These are phyloP conservation scores for Lutjanus argentimaculatus DNA, from an alignment of 2,797 vertebrate species.

Conservation along the genomic window DNA sequence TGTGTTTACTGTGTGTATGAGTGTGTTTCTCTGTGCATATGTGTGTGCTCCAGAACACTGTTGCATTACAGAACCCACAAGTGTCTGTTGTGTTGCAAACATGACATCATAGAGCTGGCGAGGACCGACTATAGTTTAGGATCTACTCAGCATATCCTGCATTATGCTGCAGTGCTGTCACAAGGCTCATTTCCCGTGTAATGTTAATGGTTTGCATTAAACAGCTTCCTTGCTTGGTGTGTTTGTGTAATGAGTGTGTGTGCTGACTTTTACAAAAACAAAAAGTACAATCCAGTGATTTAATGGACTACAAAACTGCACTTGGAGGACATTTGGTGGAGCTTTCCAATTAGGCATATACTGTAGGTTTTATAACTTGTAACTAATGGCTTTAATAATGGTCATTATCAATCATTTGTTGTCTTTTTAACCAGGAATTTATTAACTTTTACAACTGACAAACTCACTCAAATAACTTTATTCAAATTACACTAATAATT, in stretches of 20 bases:
- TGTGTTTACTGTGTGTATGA: slow-evolving; percentile 47
- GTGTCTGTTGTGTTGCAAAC: slow-evolving; percentile 48
- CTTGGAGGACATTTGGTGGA: not conserved
- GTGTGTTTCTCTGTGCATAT: slow-evolving; percentile 9
- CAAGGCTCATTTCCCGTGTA: slow-evolving; percentile 30
- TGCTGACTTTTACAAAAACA: slow-evolving; percentile 29
- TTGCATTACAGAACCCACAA: slow-evolving; percentile 52
- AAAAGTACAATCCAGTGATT: slow-evolving; percentile 11
- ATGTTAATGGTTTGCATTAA: slow-evolving; percentile 31
- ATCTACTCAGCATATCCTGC: slow-evolving; percentile 54
- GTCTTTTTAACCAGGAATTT: not conserved
- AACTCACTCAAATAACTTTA: not conserved
- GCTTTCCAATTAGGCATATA: slow-evolving; percentile 12
- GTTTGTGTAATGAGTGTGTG: slow-evolving; percentile 13
- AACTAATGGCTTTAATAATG: slow-evolving; percentile 8
- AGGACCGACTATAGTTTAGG: slow-evolving; percentile 23
- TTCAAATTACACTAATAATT: not conserved
- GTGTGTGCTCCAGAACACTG: slow-evolving; percentile 29
- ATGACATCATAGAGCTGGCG: slow-evolving; percentile 47
- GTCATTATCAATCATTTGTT: slow-evolving; percentile 13
- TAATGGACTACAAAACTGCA: slow-evolving; percentile 1
- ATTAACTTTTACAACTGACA: not conserved
- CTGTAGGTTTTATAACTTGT: slow-evolving; percentile 9
- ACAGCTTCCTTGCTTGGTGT: not conserved
- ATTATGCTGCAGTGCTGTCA: slow-evolving; percentile 55